These are phyloP conservation scores for Illadopsis cleaveri DNA, from an alignment of 2,113 vertebrate species.

Conservation along the genomic window DNA sequence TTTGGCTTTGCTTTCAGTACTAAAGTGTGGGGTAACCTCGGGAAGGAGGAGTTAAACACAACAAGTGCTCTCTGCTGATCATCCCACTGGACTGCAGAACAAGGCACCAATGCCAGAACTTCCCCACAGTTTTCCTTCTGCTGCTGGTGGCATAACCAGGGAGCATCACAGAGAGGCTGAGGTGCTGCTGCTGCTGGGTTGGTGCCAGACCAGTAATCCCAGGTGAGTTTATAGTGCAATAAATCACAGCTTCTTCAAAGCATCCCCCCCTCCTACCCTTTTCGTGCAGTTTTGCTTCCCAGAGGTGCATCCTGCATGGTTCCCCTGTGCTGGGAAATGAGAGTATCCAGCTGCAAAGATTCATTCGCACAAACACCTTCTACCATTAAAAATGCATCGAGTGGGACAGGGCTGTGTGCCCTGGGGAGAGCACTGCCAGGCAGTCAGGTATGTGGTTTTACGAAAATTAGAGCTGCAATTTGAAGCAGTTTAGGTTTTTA, in stretches of 20 bases:
- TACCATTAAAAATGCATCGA: not conserved
- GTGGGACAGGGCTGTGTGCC: not conserved
- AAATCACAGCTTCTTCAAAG: not conserved
- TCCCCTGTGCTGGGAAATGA: not conserved
- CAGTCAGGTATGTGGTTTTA: not conserved
- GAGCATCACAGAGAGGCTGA: accelerated
- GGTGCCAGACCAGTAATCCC: not conserved
- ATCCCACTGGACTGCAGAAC: not conserved
- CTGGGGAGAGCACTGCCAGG: not conserved
- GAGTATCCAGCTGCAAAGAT: not conserved
- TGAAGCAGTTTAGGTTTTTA: not conserved
- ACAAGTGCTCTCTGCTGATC: not conserved
- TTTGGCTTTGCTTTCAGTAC: not conserved
- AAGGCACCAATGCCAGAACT: accelerated
- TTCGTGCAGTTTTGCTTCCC: not conserved
- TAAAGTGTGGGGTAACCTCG: accelerated
- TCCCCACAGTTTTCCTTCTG: not conserved
- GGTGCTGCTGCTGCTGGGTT: accelerated
- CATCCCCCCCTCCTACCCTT: not conserved
- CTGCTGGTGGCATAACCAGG: not conserved
- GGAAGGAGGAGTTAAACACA: not conserved
- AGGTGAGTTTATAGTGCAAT: not conserved
- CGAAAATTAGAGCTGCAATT: not conserved
- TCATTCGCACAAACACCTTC: not conserved
- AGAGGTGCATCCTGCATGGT: not conserved